These are phyloP conservation scores for Spinus pinus DNA, from an alignment of 2,797 vertebrate genomes.

Conservation along the genomic window DNA sequence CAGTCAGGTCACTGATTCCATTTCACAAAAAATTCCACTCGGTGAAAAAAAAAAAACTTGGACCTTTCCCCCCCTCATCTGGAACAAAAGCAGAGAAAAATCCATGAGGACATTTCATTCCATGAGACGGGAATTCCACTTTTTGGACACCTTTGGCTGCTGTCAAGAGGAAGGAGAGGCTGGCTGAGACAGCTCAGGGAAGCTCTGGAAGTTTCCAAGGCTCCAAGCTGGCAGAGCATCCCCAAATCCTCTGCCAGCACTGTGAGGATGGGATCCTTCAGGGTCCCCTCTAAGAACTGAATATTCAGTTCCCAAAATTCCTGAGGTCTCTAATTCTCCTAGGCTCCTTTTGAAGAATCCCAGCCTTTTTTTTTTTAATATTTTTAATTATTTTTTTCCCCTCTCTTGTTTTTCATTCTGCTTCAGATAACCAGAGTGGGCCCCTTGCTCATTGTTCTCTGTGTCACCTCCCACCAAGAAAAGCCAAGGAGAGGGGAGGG, in stretches of 20 bases:
- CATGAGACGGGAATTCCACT: background rate
- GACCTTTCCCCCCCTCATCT: background rate
- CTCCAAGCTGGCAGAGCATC: background rate
- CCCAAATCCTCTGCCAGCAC: background rate
- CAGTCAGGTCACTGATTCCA: background rate
- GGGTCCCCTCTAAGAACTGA: background rate
- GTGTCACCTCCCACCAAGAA: slow-evolving; percentile 55
- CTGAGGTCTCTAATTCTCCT: background rate
- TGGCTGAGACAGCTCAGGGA: background rate
- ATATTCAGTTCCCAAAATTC: background rate
- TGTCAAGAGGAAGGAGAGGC: background rate
- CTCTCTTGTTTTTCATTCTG: background rate
- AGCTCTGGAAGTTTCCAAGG: background rate
- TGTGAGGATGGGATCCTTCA: background rate
- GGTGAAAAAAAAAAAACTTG: background rate
- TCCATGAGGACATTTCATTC: background rate
- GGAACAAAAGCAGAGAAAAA: background rate
- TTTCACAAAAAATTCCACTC: background rate
- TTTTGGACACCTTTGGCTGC: background rate
- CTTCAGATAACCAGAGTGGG: background rate
- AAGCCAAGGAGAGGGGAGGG: rapidly evolving
- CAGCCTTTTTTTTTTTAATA: background rate
- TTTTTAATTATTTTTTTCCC: rapidly evolving
- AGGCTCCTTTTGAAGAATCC: background rate
- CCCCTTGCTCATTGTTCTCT: background rate